These are phyloP conservation scores for Furcula furcula DNA, from an alignment of 2,888 invertebrate species.

Conservation along the genomic window DNA sequence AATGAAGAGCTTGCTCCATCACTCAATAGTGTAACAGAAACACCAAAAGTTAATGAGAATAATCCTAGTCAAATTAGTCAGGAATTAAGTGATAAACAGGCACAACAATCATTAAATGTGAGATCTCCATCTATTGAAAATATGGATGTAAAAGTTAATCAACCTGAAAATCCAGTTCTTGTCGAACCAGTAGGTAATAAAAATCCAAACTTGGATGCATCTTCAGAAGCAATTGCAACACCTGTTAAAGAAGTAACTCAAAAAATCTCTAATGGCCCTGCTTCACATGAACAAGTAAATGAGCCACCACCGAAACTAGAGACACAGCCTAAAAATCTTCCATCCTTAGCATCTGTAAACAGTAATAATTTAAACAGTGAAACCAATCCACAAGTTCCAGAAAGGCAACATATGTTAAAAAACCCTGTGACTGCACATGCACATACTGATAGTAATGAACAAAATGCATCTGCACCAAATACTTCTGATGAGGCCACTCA, in stretches of 20 bases:
- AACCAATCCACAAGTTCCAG: conserved; percentile 33
- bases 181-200: conserved; percentile 2
- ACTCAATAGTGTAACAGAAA: conserved; percentile 18
- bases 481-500: conserved; percentile 22
- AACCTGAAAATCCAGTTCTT: neutral
- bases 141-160: neutral
- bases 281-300: no score
- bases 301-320: conserved; percentile 7
- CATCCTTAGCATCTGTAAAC: conserved; percentile 23
- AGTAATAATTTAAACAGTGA: conserved; percentile 27
- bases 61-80: conserved; percentile 12
- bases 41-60: conserved; percentile 12
- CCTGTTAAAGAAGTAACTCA: neutral
- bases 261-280: no score
- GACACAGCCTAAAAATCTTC: conserved; percentile 11
- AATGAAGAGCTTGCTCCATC: conserved; percentile 29
- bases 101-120: conserved; percentile 5
- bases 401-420: conserved; percentile 35
- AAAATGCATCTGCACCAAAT: conserved; percentile 36
- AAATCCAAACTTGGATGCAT: conserved; percentile 4
- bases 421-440: conserved; percentile 31
- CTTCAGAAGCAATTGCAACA: conserved; percentile 2
- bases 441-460: conserved; percentile 34
- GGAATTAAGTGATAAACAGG: conserved; percentile 8
- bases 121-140: conserved; percentile 5